These are phyloP conservation scores for Nomada ruficornis DNA, from an alignment of 2,888 invertebrate genomes.

Conservation along the genomic window DNA sequence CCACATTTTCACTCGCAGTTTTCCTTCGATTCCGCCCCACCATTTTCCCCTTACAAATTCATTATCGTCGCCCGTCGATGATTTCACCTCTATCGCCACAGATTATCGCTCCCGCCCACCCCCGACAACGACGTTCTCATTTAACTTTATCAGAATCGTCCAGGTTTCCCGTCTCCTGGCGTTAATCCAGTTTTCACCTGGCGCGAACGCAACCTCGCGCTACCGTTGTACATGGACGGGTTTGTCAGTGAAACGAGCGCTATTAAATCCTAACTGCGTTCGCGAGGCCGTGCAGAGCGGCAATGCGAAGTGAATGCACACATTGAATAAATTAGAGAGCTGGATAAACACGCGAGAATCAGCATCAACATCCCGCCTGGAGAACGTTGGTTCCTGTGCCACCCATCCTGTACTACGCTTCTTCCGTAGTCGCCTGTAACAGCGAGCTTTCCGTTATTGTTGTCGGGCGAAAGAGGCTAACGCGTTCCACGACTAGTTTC, in stretches of 20 bases:
- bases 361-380: slow-evolving; percentile 63
- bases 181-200: slow-evolving; percentile 76
- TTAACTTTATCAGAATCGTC: slow-evolving; percentile 61
- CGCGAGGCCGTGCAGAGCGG: slow-evolving; percentile 68
- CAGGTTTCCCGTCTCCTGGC: slow-evolving; percentile 72
- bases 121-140: slow-evolving; percentile 5
- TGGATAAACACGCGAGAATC: slow-evolving; percentile 77
- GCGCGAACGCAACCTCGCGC: slow-evolving; percentile 63
- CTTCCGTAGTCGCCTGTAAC: slow-evolving; percentile 51
- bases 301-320: slow-evolving; percentile 79
- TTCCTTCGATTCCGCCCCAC: too few species aligned
- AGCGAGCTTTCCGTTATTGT: slow-evolving; percentile 65
- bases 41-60: background rate
- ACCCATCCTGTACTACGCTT: slow-evolving; percentile 35
- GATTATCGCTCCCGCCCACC: background rate
- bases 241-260: slow-evolving; percentile 77
- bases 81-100: background rate
- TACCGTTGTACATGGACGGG: slow-evolving; percentile 72
- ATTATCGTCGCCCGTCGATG: background rate
- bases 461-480: slow-evolving; percentile 60
- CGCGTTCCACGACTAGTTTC: slow-evolving; percentile 52
- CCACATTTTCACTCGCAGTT: too few species aligned
- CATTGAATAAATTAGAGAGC: slow-evolving; percentile 80
- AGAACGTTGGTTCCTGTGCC: slow-evolving; percentile 47
- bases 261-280: slow-evolving; percentile 79